phyloP scores from a whole-genome alignment of 1,140 invertebrate species.

The Sinella curviseta region DNA sequence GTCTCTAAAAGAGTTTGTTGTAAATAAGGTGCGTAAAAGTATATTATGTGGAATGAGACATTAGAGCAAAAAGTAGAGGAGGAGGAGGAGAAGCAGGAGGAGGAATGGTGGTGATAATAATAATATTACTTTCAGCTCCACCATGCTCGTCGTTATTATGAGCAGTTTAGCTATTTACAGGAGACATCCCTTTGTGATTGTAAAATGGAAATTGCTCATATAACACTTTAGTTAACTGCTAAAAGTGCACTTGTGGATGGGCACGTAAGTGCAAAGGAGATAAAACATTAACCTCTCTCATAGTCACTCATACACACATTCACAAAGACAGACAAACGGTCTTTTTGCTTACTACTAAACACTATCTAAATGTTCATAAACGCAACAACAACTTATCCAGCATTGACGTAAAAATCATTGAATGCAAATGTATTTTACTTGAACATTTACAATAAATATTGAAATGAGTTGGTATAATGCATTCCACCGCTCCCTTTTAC shows the following conservation, averaged over 20 bases:
- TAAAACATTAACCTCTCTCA: neutral
- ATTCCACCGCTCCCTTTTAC: no score
- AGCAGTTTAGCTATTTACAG: neutral
- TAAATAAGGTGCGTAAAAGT: neutral
- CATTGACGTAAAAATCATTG: neutral
- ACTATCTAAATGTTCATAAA: no score
- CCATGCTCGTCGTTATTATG: slow-evolving; percentile 11
- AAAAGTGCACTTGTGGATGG: slow-evolving; percentile 6
- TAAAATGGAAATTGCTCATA: slow-evolving; percentile 13
- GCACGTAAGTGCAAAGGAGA: neutral
- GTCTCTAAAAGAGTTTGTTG: neutral
- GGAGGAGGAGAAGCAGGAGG: neutral
- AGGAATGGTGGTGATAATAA: neutral
- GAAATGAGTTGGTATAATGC: no score
- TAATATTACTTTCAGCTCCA: neutral
- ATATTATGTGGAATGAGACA: no score
- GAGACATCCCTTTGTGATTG: slow-evolving; percentile 2
- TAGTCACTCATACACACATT: neutral
- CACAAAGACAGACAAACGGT: neutral
- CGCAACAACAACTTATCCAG: no score
- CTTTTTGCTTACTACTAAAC: slow-evolving; percentile 1
- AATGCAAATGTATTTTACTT: slow-evolving; percentile 1
- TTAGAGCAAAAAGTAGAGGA: neutral
- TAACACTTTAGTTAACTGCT: slow-evolving; percentile 11
- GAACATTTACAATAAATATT: no score